Evolutionary conservation across 2,113 vertebrate genomes (phyloP).

Genomic region (Sprattus sprattus): DNA sequence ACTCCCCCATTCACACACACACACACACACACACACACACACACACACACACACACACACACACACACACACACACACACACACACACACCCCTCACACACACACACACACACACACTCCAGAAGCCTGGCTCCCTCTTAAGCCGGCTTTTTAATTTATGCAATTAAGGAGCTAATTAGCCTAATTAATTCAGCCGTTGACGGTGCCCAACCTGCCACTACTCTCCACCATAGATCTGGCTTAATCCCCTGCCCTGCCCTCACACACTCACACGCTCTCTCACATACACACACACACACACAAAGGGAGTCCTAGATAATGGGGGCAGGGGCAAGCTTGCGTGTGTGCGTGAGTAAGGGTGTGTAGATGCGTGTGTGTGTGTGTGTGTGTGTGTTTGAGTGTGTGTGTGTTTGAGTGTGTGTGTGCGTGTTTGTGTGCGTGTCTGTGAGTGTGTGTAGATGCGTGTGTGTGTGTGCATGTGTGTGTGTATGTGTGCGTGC

Average conservation of each 20-base stretch:
- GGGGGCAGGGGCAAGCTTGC: constrained; percentile 12
- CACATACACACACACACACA: not conserved
- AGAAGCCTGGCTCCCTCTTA: constrained; percentile 52
- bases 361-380: constrained; percentile 22
- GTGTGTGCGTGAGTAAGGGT: constrained; percentile 19
- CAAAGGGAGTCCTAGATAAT: constrained; percentile 58
- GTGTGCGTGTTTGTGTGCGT: constrained; percentile 27
- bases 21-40: constrained; percentile 10
- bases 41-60: constrained; percentile 48
- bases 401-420: constrained; percentile 25
- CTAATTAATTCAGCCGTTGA: constrained; percentile 77
- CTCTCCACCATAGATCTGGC: constrained; percentile 71
- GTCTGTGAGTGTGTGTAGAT: not conserved
- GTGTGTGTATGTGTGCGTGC: constrained; percentile 38
- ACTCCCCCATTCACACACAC: not conserved
- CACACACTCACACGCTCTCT: constrained; percentile 40
- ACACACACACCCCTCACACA: constrained; percentile 33
- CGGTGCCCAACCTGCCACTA: constrained; percentile 64
- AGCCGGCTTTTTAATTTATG: constrained; percentile 74
- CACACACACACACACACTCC: constrained; percentile 51
- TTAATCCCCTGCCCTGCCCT: constrained; percentile 66
- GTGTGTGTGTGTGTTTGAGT: constrained; percentile 25
- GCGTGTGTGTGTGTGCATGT: constrained; percentile 26
- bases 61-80: no score
- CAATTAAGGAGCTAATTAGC: constrained; percentile 79